phyloP scores from a whole-genome alignment of 2,113 vertebrate genomes.

The Pseudorhombus dupliciocellatus region DNA sequence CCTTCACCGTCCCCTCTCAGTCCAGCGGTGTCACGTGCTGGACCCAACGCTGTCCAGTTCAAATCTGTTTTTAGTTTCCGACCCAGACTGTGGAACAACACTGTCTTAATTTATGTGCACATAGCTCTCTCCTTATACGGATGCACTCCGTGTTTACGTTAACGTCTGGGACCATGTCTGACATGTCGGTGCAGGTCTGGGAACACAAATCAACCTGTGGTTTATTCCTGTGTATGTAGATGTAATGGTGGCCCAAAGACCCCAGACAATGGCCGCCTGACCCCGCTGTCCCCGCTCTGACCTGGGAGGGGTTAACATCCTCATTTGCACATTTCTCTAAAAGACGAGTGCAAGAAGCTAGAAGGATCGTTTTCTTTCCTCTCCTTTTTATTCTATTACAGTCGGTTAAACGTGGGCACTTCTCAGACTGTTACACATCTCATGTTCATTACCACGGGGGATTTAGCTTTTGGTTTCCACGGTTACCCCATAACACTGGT shows the following conservation, averaged over 20 bases:
- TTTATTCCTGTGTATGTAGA: slow-evolving; percentile 1
- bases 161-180: not conserved
- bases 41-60: not conserved
- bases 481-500: slow-evolving; percentile 49
- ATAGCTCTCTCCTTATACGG: slow-evolving; percentile 28
- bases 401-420: not conserved
- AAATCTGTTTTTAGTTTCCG: slow-evolving; percentile 5
- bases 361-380: too few species aligned
- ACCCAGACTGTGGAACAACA: slow-evolving; percentile 40
- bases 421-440: not conserved
- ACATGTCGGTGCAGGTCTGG: not conserved
- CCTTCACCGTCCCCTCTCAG: not conserved
- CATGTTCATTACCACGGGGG: not conserved
- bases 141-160: slow-evolving; percentile 31
- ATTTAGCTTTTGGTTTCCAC: slow-evolving; percentile 23
- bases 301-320: slow-evolving; percentile 37
- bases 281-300: slow-evolving; percentile 44
- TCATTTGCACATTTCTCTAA: slow-evolving; percentile 45
- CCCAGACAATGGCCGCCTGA: slow-evolving; percentile 38
- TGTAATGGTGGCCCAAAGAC: slow-evolving; percentile 30
- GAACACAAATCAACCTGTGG: slow-evolving; percentile 15
- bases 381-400: not conserved
- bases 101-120: slow-evolving; percentile 5
- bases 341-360: not conserved
- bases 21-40: not conserved